Conservation (phyloP, 2,797 vertebrate genomes). For the Chloroceryle amazona region DNA sequence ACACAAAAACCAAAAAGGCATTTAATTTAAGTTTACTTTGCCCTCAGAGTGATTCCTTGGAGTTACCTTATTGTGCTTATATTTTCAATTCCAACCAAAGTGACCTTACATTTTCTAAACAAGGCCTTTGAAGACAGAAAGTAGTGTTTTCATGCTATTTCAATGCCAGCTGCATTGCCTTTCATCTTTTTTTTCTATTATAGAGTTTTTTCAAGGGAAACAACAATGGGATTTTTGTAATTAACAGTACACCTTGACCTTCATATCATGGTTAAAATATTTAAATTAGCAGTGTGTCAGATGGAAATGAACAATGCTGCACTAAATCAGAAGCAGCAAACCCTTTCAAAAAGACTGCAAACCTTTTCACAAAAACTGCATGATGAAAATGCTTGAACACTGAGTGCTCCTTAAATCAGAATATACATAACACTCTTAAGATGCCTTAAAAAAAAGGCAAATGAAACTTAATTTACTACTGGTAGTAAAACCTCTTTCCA, state of each 20-base stretch:
- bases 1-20: background rate
- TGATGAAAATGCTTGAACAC: background rate
- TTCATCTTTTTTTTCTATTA: conserved; percentile 29
- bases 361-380: background rate
- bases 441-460: background rate
- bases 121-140: conserved; percentile 40
- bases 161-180: background rate
- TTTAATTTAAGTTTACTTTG: conserved; percentile 20
- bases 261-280: conserved; percentile 23
- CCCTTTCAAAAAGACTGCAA: background rate
- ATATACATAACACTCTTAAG: background rate
- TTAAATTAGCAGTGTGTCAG: conserved; percentile 20
- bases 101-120: conserved; percentile 48
- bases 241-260: conserved; percentile 42
- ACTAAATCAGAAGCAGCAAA: background rate
- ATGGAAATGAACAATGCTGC: background rate
- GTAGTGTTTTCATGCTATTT: conserved; percentile 5
- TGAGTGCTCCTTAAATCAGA: background rate
- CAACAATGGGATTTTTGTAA: conserved; percentile 31
- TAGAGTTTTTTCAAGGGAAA: conserved; percentile 23
- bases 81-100: conserved; percentile 18
- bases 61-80: background rate
- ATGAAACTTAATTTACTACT: conserved; percentile 25
- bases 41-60: conserved; percentile 16
- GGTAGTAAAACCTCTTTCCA: conserved; percentile 1